A percentile compares a stretch with the other conserved stretches of the same genome.
Evolutionary conservation across 2,888 invertebrate species (phyloP).

Genomic region (Harpalus rufipes): DNA sequence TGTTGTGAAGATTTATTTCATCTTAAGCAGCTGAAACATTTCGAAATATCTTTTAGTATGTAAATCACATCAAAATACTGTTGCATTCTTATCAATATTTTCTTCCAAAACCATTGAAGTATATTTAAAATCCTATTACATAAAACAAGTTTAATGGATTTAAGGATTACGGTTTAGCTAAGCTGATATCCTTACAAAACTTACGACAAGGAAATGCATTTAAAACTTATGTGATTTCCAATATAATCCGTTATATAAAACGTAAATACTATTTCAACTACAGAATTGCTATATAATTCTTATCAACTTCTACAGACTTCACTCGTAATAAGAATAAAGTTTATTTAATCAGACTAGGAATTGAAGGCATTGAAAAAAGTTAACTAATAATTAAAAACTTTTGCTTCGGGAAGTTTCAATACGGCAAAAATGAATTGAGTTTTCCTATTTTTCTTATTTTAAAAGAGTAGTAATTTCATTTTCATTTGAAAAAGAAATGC

Average conservation of each 20-base stretch:
- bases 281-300: background rate
- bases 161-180: slow-evolving; percentile 45
- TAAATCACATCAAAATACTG: background rate
- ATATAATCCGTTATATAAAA: background rate
- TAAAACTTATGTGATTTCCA: slow-evolving; percentile 40
- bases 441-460: slow-evolving; percentile 26
- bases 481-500: background rate
- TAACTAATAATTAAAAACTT: slow-evolving; percentile 34
- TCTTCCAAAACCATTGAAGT: slow-evolving; percentile 24
- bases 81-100: slow-evolving; percentile 39
- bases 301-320: background rate
- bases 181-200: slow-evolving; percentile 35
- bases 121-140: slow-evolving; percentile 33
- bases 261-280: slow-evolving; percentile 13
- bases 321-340: background rate
- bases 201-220: slow-evolving; percentile 37
- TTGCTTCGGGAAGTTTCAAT: slow-evolving; percentile 25
- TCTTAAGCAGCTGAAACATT: background rate
- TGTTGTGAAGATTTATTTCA: background rate
- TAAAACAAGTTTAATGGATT: slow-evolving; percentile 37
- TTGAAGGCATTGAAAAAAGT: slow-evolving; percentile 9
- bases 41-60: background rate
- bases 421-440: slow-evolving; percentile 3
- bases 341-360: slow-evolving; percentile 19
- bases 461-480: background rate